phyloP scores from a whole-genome alignment of 2,888 invertebrate genomes.

The Deilephila elpenor region DNA sequence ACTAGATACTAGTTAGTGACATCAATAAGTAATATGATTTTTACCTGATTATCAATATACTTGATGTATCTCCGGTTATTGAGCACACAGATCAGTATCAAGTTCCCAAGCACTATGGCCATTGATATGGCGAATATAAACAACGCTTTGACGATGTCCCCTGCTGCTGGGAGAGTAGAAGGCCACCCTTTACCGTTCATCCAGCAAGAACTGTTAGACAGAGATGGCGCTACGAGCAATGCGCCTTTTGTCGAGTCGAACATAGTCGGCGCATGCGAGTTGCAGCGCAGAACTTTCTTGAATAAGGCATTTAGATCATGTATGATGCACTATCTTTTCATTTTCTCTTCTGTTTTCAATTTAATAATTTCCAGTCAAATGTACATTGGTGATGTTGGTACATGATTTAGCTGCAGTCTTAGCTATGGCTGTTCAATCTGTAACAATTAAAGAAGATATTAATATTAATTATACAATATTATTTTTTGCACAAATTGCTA shows the following conservation, averaged over 20 bases:
- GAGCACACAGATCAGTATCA: conserved; percentile 91
- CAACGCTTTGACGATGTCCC: conserved; percentile 90
- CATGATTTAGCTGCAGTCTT: neutral
- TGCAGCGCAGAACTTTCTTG: conserved; percentile 75
- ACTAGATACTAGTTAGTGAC: neutral
- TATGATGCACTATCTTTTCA: conserved; percentile 75
- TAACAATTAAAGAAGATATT: neutral
- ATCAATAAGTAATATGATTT: neutral
- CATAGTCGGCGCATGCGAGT: conserved; percentile 82
- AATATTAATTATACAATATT: neutral
- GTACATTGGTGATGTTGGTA: neutral
- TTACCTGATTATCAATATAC: conserved; percentile 94
- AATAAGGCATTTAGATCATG: conserved; percentile 82
- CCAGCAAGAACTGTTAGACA: conserved; percentile 93
- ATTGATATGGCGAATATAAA: conserved; percentile 90
- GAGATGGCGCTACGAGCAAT: conserved; percentile 90
- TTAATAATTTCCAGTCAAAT: neutral
- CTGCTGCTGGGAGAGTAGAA: conserved; percentile 86
- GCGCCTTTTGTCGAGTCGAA: conserved; percentile 88
- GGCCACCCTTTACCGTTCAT: conserved; percentile 88
- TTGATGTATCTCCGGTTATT: conserved; percentile 93
- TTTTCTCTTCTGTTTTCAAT: conserved; percentile 42
- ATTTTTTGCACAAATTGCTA: too few relatives aligned
- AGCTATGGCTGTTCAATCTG: neutral
- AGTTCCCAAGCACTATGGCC: conserved; percentile 92